Base-by-base conservation (phyloP, 1,140 invertebrate species). In the Papilio glaucus region DNA sequence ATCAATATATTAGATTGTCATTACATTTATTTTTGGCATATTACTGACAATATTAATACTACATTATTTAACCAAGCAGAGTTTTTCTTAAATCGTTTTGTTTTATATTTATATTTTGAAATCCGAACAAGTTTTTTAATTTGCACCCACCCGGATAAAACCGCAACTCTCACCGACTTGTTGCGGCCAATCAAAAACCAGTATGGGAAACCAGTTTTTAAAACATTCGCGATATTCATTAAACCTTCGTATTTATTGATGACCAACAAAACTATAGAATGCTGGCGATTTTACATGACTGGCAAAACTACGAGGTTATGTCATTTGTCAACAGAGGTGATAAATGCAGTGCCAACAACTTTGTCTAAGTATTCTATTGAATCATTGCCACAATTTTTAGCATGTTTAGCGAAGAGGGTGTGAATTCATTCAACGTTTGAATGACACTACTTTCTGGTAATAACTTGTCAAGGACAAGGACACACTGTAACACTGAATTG, bases 81-180 rank as follows among this genome's bases (percentile, higher is more conserved):
- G 9, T 18, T 21, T 21, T 21, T 21, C 21, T 21, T 10, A 49
- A 49, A 21, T 24, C 7, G n/a, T n/a, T n/a, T n/a, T n/a, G n/a
- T 33, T 33, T 33, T 33, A 33, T 33, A 45, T 41, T 10, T 13
- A n/a, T 57, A 4, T 12, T 57, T 53, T 57, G 12, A 57, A 57
- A 24, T 57, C 49, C 21, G 45, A 49, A 49, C 45, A 26, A 9
- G 21, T 12, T 5, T 9, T 26, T 26, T 24, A 57, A 57, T 57
- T 57, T 24, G 49, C 49, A 57, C 18, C 49, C 49, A 57, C 49
- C 49, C 9, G 10, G 21, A 57, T 57, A 57, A 57, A 57, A 57
- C 49, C 49, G 49, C 49, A 24, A 57, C 49, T 57, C 49, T 57
- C 49, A 24, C 49, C 49, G 49, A 57, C 21, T 53, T 53, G 49